Evolutionary conservation across 2,888 invertebrate genomes (phyloP).

Genomic region (Candidula unifasciata): DNA sequence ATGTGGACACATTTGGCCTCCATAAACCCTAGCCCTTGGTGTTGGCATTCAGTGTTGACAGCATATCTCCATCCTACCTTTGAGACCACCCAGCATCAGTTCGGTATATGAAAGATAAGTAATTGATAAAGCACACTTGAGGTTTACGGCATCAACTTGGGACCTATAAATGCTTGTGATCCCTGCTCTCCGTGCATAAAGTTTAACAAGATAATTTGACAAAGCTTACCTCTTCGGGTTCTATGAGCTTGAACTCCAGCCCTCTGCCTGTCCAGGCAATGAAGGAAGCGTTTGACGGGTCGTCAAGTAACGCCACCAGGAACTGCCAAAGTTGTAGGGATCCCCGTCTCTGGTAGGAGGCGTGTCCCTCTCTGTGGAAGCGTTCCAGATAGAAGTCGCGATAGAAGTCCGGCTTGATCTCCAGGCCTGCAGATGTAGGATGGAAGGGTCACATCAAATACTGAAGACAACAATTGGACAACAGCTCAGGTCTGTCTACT

Average conservation of each 20-base stretch:
- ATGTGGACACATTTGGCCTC: too few species aligned
- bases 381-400: conserved; percentile 72
- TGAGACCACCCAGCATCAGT: too few species aligned
- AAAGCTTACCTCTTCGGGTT: conserved; percentile 89
- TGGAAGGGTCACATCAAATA: background rate
- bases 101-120: too few species aligned
- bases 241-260: conserved; percentile 95
- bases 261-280: conserved; percentile 97
- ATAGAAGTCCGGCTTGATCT: conserved; percentile 71
- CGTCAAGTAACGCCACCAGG: conserved; percentile 85
- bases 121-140: too few species aligned
- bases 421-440: conserved; percentile 61
- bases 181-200: background rate
- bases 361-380: conserved; percentile 69
- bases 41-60: too few species aligned
- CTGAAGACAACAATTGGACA: too few species aligned
- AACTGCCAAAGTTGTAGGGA: conserved; percentile 92
- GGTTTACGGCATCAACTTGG: too few species aligned
- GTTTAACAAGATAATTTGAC: background rate
- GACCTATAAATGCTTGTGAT: too few species aligned
- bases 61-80: too few species aligned
- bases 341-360: conserved; percentile 75
- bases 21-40: too few species aligned
- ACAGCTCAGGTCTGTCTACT: background rate
- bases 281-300: conserved; percentile 78